These are phyloP conservation scores for Enteromius radiatus DNA, from an alignment of 2,797 vertebrate genomes.

Conservation along the genomic window DNA sequence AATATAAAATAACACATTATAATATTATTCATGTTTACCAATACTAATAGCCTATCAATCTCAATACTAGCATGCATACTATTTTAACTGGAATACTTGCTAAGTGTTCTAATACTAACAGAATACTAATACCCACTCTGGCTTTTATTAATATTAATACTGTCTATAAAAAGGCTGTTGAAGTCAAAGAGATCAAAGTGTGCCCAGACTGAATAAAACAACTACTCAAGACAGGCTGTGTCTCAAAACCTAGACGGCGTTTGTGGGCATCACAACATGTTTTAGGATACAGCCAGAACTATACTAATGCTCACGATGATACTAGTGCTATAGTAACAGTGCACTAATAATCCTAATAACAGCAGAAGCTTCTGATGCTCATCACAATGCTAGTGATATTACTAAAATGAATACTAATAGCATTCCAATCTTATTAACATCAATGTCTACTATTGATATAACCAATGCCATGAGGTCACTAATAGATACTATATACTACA, in stretches of 20 bases:
- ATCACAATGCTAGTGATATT: neutral
- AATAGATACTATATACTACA: neutral
- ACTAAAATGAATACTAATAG: neutral
- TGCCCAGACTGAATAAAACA: neutral
- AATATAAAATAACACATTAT: neutral
- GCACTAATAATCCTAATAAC: too few relatives aligned
- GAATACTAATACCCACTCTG: neutral
- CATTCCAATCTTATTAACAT: neutral
- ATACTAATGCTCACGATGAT: neutral
- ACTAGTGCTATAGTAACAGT: neutral
- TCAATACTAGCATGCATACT: neutral
- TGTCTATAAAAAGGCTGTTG: neutral
- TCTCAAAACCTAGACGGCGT: neutral
- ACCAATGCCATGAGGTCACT: too few relatives aligned
- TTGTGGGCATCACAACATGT: neutral
- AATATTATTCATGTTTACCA: neutral
- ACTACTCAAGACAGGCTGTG: neutral
- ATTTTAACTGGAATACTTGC: neutral
- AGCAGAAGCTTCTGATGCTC: neutral
- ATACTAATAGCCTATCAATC: neutral
- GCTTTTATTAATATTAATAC: neutral
- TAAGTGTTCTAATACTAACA: neutral
- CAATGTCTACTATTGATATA: neutral
- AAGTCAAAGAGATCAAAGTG: slow-evolving; percentile 13
- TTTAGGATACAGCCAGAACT: neutral